These are phyloP conservation scores for Syritta pipiens DNA, from an alignment of 2,888 invertebrate genomes.

Conservation along the genomic window DNA sequence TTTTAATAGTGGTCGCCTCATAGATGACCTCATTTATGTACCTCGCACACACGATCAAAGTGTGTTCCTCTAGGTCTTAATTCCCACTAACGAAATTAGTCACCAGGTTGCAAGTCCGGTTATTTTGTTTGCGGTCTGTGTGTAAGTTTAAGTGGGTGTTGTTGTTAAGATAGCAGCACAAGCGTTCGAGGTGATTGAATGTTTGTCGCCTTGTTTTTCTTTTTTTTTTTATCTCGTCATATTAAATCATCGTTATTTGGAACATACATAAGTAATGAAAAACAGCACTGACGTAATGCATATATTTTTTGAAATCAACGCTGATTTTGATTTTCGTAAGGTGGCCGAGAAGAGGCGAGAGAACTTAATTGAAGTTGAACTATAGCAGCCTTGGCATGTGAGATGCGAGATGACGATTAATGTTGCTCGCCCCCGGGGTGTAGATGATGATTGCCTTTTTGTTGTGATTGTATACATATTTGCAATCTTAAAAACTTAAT, in stretches of 20 bases:
- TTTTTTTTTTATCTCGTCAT: neutral
- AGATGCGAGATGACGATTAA: no score
- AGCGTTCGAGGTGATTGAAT: slow-evolving; percentile 1
- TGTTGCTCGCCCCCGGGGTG: no score
- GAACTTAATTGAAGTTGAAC: no score
- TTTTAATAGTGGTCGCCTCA: neutral
- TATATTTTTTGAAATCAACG: no score
- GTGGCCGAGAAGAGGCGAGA: no score
- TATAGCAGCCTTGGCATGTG: no score
- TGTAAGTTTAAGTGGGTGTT: slow-evolving; percentile 1
- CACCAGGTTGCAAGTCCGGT: slow-evolving; percentile 9
- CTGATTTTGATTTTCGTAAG: no score
- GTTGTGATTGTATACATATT: no score
- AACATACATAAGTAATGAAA: slow-evolving; percentile 1
- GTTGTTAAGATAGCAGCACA: neutral
- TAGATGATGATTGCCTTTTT: no score
- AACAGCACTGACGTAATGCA: slow-evolving; percentile 23
- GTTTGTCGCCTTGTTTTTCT: neutral
- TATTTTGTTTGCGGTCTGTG: neutral
- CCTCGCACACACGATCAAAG: slow-evolving; percentile 6
- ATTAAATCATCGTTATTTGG: slow-evolving; percentile 22
- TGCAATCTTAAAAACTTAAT: no score
- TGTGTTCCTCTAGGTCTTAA: neutral
- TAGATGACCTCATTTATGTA: slow-evolving; percentile 39
- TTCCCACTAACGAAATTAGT: slow-evolving; percentile 30